Evolutionary conservation across 2,113 vertebrate species (phyloP).

Genomic region (Strigops habroptila): DNA sequence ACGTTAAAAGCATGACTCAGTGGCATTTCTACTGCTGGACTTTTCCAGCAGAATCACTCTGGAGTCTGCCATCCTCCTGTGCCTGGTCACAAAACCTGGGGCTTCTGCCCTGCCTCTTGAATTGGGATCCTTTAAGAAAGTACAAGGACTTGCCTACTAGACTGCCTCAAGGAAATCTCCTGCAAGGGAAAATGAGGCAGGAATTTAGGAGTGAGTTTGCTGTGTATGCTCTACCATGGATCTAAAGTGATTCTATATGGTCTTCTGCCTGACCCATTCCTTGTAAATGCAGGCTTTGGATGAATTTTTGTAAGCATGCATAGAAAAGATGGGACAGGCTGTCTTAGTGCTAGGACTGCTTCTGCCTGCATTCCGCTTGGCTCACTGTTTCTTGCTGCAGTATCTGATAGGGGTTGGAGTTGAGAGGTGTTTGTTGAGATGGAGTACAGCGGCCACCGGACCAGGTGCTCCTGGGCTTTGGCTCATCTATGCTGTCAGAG

Average conservation of each 20-base stretch:
- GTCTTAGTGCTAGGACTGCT: neutral
- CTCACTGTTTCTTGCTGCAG: neutral
- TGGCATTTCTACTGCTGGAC: neutral
- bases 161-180: neutral
- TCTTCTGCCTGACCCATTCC: neutral
- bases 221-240: neutral
- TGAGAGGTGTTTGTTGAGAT: neutral
- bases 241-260: neutral
- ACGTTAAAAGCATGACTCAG: accelerated
- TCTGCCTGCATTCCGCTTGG: neutral
- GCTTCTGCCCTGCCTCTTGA: neutral
- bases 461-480: neutral
- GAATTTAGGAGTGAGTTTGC: neutral
- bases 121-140: neutral
- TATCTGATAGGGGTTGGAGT: neutral
- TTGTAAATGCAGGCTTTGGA: neutral
- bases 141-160: neutral
- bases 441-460: neutral
- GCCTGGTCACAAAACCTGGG: neutral
- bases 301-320: accelerated
- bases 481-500: neutral
- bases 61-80: neutral
- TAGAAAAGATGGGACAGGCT: neutral
- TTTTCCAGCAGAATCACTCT: neutral
- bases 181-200: neutral